Conservation (phyloP, 2,888 invertebrate genomes). For the Heliconius charithonia region DNA sequence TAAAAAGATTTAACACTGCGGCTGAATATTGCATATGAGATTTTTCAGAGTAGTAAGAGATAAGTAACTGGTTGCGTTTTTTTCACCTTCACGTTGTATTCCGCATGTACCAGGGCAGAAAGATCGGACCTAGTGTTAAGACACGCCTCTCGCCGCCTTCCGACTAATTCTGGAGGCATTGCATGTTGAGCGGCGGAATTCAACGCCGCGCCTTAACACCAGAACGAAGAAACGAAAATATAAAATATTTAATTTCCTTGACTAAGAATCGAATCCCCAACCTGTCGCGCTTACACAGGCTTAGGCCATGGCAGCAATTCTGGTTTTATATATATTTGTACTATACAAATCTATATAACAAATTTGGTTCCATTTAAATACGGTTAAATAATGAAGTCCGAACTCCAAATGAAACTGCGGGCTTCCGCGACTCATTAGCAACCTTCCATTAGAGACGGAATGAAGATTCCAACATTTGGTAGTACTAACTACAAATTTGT, state of each 20-base stretch:
- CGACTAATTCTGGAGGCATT: neutral
- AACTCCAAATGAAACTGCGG: slow-evolving; percentile 46
- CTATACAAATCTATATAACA: neutral
- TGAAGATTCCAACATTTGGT: slow-evolving; percentile 49
- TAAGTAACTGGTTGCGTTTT: neutral
- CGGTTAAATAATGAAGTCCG: slow-evolving; percentile 35
- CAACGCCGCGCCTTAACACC: neutral
- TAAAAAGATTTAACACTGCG: no score
- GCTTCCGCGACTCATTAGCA: slow-evolving; percentile 51
- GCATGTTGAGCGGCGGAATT: neutral
- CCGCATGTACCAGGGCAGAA: neutral
- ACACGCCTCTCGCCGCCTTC: neutral
- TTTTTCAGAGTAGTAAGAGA: no score
- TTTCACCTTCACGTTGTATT: neutral
- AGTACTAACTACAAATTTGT: slow-evolving; percentile 18
- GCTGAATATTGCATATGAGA: no score
- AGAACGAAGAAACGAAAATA: neutral
- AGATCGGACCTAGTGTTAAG: neutral
- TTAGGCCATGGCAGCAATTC: neutral
- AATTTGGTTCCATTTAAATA: slow-evolving; percentile 23
- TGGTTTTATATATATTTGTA: neutral
- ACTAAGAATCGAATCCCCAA: neutral
- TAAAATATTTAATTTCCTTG: neutral
- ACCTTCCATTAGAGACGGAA: slow-evolving; percentile 51
- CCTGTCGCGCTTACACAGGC: neutral